Conservation (phyloP, 2,888 invertebrate genomes). For the Incurvaria masculella region DNA sequence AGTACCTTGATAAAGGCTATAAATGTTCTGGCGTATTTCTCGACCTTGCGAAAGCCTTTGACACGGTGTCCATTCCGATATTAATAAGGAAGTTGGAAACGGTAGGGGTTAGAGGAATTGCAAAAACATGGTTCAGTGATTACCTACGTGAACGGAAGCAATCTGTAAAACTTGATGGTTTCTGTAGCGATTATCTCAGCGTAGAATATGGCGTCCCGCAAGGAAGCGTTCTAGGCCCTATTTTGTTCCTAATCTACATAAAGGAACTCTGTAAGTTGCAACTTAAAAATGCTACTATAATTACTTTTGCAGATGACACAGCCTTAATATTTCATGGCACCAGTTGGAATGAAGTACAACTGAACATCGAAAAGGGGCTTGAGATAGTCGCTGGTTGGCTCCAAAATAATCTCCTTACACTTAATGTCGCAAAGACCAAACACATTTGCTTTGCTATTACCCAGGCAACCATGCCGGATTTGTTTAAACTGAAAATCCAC, state of each 20-base stretch:
- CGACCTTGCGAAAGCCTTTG: slow-evolving; percentile 7
- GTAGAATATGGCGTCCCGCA: neutral
- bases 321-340: neutral
- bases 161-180: neutral
- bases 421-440: neutral
- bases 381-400: neutral
- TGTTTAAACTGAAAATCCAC: neutral
- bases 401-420: neutral
- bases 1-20: neutral
- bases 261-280: neutral
- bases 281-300: neutral
- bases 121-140: slow-evolving; percentile 7
- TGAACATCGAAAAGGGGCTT: neutral
- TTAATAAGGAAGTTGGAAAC: slow-evolving; percentile 10
- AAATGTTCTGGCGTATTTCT: slow-evolving; percentile 5
- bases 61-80: slow-evolving; percentile 11
- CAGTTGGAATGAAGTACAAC: neutral
- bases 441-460: neutral
- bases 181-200: neutral
- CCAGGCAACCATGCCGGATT: neutral
- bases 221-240: neutral
- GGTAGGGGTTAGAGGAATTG: slow-evolving; percentile 9
- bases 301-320: slow-evolving; percentile 1
- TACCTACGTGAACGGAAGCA: slow-evolving; percentile 7
- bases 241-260: slow-evolving; percentile 1